phyloP scores from a whole-genome alignment of 1,140 invertebrate species.

The Reticulitermes speratus region DNA sequence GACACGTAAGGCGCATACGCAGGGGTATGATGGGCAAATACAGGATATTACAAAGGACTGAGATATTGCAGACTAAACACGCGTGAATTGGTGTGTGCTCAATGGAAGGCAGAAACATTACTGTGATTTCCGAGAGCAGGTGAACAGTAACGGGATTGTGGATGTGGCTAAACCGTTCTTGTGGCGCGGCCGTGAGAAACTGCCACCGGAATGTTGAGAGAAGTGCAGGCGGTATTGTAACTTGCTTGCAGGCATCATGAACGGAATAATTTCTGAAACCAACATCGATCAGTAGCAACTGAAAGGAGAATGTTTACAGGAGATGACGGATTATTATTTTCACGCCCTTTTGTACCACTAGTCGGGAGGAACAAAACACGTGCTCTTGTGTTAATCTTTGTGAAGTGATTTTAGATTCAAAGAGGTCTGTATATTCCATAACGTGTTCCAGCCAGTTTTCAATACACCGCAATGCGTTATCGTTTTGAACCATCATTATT shows the following conservation, averaged over 20 bases:
- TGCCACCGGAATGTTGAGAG: no score
- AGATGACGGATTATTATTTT: neutral
- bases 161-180: no score
- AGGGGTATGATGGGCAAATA: no score
- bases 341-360: neutral
- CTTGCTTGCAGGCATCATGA: neutral
- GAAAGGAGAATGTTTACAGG: neutral
- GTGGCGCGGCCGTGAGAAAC: no score
- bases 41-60: no score
- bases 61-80: no score
- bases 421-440: neutral
- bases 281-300: neutral
- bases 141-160: no score
- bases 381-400: neutral
- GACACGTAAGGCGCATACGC: no score
- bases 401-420: neutral
- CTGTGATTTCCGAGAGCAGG: no score
- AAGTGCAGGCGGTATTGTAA: no score
- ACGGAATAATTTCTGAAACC: neutral
- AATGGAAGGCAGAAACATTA: no score
- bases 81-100: no score
- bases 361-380: neutral
- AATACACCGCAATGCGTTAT: neutral
- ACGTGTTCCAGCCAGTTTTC: neutral
- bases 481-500: neutral